A percentile compares a stretch with the other conserved stretches of the same genome.
Evolutionary conservation across 2,113 vertebrate genomes (phyloP).

Genomic region (Etia nguti): DNA sequence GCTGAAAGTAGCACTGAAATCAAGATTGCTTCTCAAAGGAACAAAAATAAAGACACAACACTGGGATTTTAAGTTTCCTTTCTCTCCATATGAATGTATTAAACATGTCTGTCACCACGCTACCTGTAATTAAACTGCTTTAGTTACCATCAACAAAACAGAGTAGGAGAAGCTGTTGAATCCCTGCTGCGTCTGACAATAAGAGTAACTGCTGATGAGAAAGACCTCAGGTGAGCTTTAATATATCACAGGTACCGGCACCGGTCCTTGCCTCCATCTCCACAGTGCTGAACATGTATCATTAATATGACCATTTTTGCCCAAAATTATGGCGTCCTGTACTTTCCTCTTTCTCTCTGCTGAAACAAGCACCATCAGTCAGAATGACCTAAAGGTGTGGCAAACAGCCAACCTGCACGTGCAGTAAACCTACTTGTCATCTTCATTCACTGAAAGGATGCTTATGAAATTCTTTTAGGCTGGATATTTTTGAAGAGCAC

Average conservation of each 20-base stretch:
- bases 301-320: slow-evolving; percentile 26
- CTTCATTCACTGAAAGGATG: not conserved
- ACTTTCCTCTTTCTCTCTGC: not conserved
- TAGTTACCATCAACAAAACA: not conserved
- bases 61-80: not conserved
- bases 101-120: not conserved
- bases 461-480: slow-evolving; percentile 9
- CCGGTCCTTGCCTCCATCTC: not conserved
- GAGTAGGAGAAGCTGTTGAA: not conserved
- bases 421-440: slow-evolving; percentile 21
- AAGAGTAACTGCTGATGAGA: slow-evolving; percentile 45
- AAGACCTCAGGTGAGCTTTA: not conserved
- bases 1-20: not conserved
- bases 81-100: not conserved
- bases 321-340: slow-evolving; percentile 6
- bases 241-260: slow-evolving; percentile 18
- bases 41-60: not conserved
- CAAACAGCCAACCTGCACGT: not conserved
- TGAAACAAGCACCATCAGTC: not conserved
- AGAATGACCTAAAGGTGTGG: slow-evolving; percentile 22
- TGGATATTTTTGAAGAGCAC: not conserved
- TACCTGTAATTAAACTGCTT: not conserved
- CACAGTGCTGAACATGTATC: slow-evolving; percentile 13
- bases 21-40: not conserved
- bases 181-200: not conserved